phyloP scores from a whole-genome alignment of 2,888 invertebrate genomes.

The Lepidocyrtoides sp. region DNA sequence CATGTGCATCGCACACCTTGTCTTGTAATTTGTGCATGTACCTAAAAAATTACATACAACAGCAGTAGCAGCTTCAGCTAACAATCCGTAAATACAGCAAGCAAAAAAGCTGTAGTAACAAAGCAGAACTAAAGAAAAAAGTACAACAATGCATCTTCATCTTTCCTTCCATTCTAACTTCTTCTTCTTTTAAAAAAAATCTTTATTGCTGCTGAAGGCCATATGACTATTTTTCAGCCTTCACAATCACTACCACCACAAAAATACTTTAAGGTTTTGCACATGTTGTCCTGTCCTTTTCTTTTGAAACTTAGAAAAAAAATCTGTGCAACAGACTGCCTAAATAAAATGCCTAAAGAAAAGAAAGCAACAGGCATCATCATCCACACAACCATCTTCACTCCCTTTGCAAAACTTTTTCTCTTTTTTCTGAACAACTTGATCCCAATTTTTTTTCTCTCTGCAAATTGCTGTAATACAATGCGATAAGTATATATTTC shows the following conservation, averaged over 20 bases:
- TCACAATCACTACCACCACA: neutral
- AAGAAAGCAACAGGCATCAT: constrained; percentile 59
- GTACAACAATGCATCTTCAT: constrained; percentile 20
- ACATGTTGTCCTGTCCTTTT: constrained; percentile 13
- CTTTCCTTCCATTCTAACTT: neutral
- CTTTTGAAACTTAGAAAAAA: constrained; percentile 8
- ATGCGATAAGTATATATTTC: constrained; percentile 3
- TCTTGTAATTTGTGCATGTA: too few species aligned
- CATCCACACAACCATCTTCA: too few species aligned
- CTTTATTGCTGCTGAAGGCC: constrained; percentile 54
- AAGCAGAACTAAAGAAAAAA: neutral
- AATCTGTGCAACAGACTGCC: constrained; percentile 42
- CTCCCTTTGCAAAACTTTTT: neutral
- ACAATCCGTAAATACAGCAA: constrained; percentile 16
- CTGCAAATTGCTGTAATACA: neutral
- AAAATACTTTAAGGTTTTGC: neutral
- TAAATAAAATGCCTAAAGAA: constrained; percentile 23
- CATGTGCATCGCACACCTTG: constrained; percentile 37
- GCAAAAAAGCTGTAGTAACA: neutral
- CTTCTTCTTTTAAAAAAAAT: neutral
- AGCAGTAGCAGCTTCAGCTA: too few species aligned
- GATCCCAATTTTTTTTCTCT: too few species aligned
- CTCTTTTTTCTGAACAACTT: neutral
- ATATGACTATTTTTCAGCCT: constrained; percentile 42
- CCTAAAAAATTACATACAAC: too few species aligned